A percentile compares a stretch with the other conserved stretches of the same genome.
Evolutionary conservation across 1,140 invertebrate species (phyloP).

Genomic region (Wasmannia auropunctata): DNA sequence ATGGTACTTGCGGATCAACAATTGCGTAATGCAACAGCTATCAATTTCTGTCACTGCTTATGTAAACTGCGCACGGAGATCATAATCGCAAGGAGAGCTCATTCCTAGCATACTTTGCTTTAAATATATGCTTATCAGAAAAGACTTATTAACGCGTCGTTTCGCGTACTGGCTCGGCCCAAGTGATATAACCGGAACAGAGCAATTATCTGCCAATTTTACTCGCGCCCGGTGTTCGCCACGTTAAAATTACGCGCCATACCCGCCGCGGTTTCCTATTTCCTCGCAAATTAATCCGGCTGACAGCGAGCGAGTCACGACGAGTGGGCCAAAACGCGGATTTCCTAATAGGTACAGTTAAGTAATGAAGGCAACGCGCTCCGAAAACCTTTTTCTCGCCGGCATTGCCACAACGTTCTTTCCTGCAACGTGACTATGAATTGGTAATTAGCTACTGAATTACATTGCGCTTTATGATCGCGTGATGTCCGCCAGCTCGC

Average conservation of each 20-base stretch:
- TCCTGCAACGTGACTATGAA: slow-evolving; percentile 2
- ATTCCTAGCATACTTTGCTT: slow-evolving; percentile 26
- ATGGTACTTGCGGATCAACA: slow-evolving; percentile 1
- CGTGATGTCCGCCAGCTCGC: not conserved
- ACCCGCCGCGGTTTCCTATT: slow-evolving; percentile 25
- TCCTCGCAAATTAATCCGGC: slow-evolving; percentile 42
- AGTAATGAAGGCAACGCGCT: slow-evolving; percentile 28
- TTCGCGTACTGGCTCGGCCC: not conserved
- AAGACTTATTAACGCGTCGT: slow-evolving; percentile 12
- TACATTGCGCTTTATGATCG: slow-evolving; percentile 14
- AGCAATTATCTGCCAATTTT: slow-evolving; percentile 47
- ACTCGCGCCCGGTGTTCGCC: slow-evolving; percentile 7
- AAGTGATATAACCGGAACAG: slow-evolving; percentile 34
- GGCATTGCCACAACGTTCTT: not conserved
- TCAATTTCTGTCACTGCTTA: slow-evolving; percentile 37
- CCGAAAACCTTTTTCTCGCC: slow-evolving; percentile 24
- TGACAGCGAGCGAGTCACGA: not conserved
- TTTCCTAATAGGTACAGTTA: slow-evolving; percentile 42
- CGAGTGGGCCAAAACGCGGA: slow-evolving; percentile 17
- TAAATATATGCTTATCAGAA: slow-evolving; percentile 31
- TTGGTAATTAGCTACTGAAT: slow-evolving; percentile 45
- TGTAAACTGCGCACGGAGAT: not conserved
- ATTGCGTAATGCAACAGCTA: slow-evolving; percentile 15
- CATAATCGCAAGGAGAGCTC: not conserved
- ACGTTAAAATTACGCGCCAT: slow-evolving; percentile 41